These are phyloP conservation scores for Nemurella pictetii DNA, from an alignment of 2,888 invertebrate species.

Conservation along the genomic window DNA sequence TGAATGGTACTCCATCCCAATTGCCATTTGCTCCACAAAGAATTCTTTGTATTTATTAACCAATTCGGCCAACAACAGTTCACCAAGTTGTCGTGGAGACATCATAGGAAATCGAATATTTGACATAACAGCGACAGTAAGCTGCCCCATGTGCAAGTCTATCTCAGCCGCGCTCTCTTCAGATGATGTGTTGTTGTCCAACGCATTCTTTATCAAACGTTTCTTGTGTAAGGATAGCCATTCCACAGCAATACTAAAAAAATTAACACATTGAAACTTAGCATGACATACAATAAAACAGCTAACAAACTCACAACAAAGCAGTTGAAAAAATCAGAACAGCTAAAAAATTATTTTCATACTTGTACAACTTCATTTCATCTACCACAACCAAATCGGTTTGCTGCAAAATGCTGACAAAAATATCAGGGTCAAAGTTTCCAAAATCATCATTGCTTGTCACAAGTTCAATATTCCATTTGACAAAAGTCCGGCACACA, in stretches of 20 bases:
- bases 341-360: slow-evolving; percentile 43
- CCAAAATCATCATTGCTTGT: slow-evolving; percentile 78
- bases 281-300: background rate
- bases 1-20: slow-evolving; percentile 87
- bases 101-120: slow-evolving; percentile 90
- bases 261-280: background rate
- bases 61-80: slow-evolving; percentile 75
- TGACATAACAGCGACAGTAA: slow-evolving; percentile 75
- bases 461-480: slow-evolving; percentile 88
- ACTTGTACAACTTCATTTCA: slow-evolving; percentile 82
- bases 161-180: slow-evolving; percentile 51
- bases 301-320: slow-evolving; percentile 24
- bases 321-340: background rate
- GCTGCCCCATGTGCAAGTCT: slow-evolving; percentile 64
- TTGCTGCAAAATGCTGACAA: slow-evolving; percentile 76
- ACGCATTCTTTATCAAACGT: slow-evolving; percentile 56
- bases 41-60: slow-evolving; percentile 82
- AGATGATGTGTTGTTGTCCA: slow-evolving; percentile 49
- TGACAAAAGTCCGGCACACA: slow-evolving; percentile 80
- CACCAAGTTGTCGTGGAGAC: slow-evolving; percentile 84
- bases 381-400: slow-evolving; percentile 87
- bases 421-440: slow-evolving; percentile 77
- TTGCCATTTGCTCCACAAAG: slow-evolving; percentile 84
- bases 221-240: slow-evolving; percentile 78
- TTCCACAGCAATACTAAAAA: slow-evolving; percentile 67